phyloP scores from a whole-genome alignment of 2,888 invertebrate species.

The Oxyteleia sp. region DNA sequence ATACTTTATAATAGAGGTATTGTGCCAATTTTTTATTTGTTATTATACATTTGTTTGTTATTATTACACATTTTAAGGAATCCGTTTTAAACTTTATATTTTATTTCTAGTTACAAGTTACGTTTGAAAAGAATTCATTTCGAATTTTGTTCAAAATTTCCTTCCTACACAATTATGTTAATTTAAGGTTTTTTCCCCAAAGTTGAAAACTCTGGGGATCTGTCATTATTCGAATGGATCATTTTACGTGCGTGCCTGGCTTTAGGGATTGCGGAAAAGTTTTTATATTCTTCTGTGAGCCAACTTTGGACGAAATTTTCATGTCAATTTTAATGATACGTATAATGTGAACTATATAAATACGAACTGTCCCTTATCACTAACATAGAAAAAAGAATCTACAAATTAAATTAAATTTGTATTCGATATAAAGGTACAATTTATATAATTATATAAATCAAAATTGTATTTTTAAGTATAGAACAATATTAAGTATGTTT shows the following conservation, averaged over 20 bases:
- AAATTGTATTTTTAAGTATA: background rate
- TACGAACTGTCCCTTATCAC: conserved; percentile 25
- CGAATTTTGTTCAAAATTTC: conserved; percentile 35
- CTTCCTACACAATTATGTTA: conserved; percentile 42
- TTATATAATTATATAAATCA: background rate
- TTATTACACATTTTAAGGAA: no score
- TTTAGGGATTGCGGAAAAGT: conserved; percentile 75
- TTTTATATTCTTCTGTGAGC: conserved; percentile 73
- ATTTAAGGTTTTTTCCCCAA: conserved; percentile 35
- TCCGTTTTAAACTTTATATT: background rate
- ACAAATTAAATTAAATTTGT: background rate
- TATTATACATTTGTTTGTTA: no score
- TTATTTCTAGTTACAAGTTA: background rate
- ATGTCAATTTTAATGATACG: conserved; percentile 55
- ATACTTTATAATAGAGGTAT: no score
- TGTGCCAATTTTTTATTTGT: no score
- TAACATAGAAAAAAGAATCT: conserved; percentile 11
- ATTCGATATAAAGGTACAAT: background rate
- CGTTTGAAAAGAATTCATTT: conserved; percentile 1
- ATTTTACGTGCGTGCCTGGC: conserved; percentile 70
- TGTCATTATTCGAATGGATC: conserved; percentile 65
- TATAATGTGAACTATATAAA: no score
- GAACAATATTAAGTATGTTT: background rate
- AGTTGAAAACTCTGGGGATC: conserved; percentile 63
- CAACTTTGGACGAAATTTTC: conserved; percentile 55